Percentiles rank a stretch among this genome's conserved stretches.
These are phyloP conservation scores for Lepeophtheirus salmonis DNA, from an alignment of 1,140 invertebrate species.

Conservation along the genomic window DNA sequence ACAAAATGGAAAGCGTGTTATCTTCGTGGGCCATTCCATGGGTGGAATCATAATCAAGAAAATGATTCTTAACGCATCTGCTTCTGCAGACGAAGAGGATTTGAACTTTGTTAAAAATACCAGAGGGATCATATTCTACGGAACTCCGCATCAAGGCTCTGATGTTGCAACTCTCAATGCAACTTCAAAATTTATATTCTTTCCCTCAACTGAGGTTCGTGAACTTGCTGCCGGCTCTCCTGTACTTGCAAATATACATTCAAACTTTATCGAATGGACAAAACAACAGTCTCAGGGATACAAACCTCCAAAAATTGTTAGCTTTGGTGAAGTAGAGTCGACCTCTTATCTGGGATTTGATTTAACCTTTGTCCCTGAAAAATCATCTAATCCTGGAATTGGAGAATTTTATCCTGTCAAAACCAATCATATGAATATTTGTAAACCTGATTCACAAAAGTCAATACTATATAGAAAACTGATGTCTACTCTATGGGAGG, in stretches of 20 bases:
- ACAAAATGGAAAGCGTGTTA: not conserved
- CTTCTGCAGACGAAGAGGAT: not conserved
- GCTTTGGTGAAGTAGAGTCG: slow-evolving; percentile 11
- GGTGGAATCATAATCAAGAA: slow-evolving; percentile 17
- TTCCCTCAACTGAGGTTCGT: slow-evolving; percentile 12
- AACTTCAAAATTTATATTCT: slow-evolving; percentile 8
- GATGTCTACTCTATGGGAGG: not conserved
- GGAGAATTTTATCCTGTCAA: slow-evolving; percentile 9
- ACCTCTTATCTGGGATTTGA: slow-evolving; percentile 9
- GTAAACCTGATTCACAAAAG: slow-evolving; percentile 13
- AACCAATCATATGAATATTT: slow-evolving; percentile 18
- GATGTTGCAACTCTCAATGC: slow-evolving; percentile 13
- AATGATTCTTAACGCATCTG: slow-evolving; percentile 4
- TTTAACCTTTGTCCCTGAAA: slow-evolving; percentile 12
- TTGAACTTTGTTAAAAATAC: slow-evolving; percentile 8
- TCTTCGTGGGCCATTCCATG: slow-evolving; percentile 17
- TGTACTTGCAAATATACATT: not conserved
- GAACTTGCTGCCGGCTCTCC: slow-evolving; percentile 10
- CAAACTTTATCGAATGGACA: not conserved
- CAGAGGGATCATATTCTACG: slow-evolving; percentile 12
- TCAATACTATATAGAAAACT: slow-evolving; percentile 14
- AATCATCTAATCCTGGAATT: slow-evolving; percentile 15
- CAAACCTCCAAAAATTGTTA: slow-evolving; percentile 1
- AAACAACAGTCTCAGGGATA: not conserved
- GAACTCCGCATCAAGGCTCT: slow-evolving; percentile 16